Conservation (phyloP, 1,140 invertebrate species). For the Drosophila hydei region DNA sequence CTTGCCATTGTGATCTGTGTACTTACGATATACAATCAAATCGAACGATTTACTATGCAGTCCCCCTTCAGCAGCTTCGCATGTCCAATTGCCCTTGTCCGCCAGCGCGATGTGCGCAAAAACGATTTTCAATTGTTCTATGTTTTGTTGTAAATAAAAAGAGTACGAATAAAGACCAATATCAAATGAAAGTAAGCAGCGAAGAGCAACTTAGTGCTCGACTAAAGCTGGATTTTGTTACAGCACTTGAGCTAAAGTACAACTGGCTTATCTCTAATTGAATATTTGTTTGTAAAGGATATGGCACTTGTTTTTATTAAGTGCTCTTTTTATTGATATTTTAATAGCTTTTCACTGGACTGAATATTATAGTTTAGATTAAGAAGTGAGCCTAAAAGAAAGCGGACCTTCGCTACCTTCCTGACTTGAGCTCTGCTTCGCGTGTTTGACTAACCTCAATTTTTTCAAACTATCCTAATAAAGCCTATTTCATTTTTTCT, state of each 20-base stretch:
- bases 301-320: too few relatives aligned
- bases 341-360: too few relatives aligned
- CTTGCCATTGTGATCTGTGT: slow-evolving; percentile 21
- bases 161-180: slow-evolving; percentile 17
- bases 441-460: too few relatives aligned
- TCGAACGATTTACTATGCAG: slow-evolving; percentile 80
- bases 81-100: slow-evolving; percentile 84
- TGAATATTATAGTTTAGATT: too few relatives aligned
- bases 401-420: too few relatives aligned
- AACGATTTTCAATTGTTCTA: slow-evolving; percentile 83
- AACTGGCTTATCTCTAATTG: too few relatives aligned
- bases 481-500: too few relatives aligned
- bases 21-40: slow-evolving; percentile 84
- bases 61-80: slow-evolving; percentile 63
- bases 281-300: too few relatives aligned
- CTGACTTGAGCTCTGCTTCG: too few relatives aligned
- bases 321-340: too few relatives aligned
- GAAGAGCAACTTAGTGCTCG: neutral
- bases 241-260: neutral
- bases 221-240: neutral
- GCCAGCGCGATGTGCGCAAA: slow-evolving; percentile 79
- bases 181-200: slow-evolving; percentile 30
- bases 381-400: too few relatives aligned
- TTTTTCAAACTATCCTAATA: too few relatives aligned
- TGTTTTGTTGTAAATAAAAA: slow-evolving; percentile 4